Evolutionary conservation across 1,140 invertebrate genomes (phyloP), one percentile per base, ranked within the genome.

Genomic region (Listronotus bonariensis): DNA sequence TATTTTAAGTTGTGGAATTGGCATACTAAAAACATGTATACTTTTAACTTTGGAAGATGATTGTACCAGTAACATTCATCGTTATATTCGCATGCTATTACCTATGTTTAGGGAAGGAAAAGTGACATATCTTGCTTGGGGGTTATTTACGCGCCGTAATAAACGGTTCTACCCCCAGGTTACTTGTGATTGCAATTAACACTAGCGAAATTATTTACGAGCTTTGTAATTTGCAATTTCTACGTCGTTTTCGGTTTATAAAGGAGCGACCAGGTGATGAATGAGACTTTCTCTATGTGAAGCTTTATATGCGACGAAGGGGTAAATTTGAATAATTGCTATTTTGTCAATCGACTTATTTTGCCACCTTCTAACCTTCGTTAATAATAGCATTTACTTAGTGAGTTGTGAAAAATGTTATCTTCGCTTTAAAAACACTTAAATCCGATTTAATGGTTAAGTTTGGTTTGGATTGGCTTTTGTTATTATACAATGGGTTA

Each of bases 181-280:
- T 66, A 66, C 64, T 66, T 66, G 64, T 66, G 64, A 66, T 66
- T 66, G 64, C 64, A 66, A 66, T 66, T 66, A 66, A 66, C 64
- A 66, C 48, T 46, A 56, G 48, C 51, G 64, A 66, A 66, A 66
- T 66, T 66, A 66, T 66, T 66, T 66, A 66, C 64, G 64, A 54
- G 64, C 64, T 66, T 59, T 66, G 64, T 66, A 66, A 66, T 66
- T 66, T 66, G 64, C 64, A 66, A 66, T 66, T 66, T 66, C 59
- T 46, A 41, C 64, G 48, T 66, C 64, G 64, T 66, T 66, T 66
- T 66, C 49, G 64, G 64, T 66, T 66, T 59, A 59, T 53, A 59
- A 66, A 49, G 45, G 26, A 38, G 38, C 60, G 36, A 42, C 38
- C 48, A 34, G 14, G 52, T 66, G 64, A 66, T 66, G 64, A 66